Percentiles rank a stretch among this genome's conserved stretches.
phyloP scores from a whole-genome alignment of 2,888 invertebrate species.

The Vanessa cardui region DNA sequence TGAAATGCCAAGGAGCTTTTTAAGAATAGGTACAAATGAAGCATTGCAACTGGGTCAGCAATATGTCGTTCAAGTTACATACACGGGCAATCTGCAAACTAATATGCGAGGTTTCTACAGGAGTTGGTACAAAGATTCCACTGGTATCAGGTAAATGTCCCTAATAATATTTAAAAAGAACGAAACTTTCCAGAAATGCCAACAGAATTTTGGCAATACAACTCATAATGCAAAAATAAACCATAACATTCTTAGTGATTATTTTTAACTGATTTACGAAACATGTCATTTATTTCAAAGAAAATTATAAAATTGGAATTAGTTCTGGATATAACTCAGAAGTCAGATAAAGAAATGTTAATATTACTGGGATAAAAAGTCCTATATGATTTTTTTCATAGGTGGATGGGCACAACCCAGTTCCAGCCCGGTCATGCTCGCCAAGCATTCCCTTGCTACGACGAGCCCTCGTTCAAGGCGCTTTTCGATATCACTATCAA shows the following conservation, averaged over 20 bases:
- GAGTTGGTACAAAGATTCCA: conserved; percentile 86
- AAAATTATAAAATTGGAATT: too few relatives aligned
- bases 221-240: too few relatives aligned
- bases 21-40: conserved; percentile 53
- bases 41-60: conserved; percentile 49
- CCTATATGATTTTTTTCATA: conserved; percentile 50
- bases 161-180: neutral
- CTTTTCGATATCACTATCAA: conserved; percentile 87
- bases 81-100: conserved; percentile 86
- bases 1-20: conserved; percentile 56
- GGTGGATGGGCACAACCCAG: conserved; percentile 90
- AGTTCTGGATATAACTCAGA: too few relatives aligned
- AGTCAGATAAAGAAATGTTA: neutral
- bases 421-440: conserved; percentile 91
- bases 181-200: too few relatives aligned
- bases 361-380: neutral
- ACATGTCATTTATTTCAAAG: too few relatives aligned
- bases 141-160: conserved; percentile 74
- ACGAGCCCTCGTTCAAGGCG: conserved; percentile 92
- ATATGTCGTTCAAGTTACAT: conserved; percentile 86
- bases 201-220: too few relatives aligned
- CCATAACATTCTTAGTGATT: too few relatives aligned
- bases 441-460: conserved; percentile 93
- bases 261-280: too few relatives aligned
- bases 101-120: conserved; percentile 91